Evolutionary conservation across 2,888 invertebrate genomes (phyloP), one percentile per base, ranked within the genome.

Genomic region (Tinea trinotella): DNA sequence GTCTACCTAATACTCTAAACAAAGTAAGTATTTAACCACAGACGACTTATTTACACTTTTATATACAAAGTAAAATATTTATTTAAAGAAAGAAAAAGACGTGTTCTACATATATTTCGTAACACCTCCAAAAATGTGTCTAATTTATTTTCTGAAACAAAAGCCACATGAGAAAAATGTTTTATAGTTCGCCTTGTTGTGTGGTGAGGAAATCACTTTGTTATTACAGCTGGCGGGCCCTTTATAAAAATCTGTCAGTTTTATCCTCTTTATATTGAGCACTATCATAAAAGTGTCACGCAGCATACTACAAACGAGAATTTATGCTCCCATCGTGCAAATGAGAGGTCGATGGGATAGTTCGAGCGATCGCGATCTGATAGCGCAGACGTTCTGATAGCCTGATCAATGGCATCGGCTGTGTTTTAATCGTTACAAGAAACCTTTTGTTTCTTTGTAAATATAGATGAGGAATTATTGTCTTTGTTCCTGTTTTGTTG

Each of bases 251-350:
- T 53, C 53, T 57, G 57, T 55, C 57, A 55, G 55, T 62, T 70
- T 71, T 68, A 71, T 73, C 67, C 69, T 61, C 61, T 71, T 67
- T 67, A 69, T 68, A 74, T 68, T 62, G 64, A 62, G 64, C 64
- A 66, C 69, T 72, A 80, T 81, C 80, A 82, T 84, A 83, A 84
- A 84, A 81, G 75, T 82, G 83, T 83, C 83, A 76, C 64, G 63
- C 64, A 71, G 65, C 49, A 65, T 70, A 68, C 68, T 72, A 67
- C 80, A 82, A 83, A 81, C 79, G 79, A 82, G 82, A 71, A 84
- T 82, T 76, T 79, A 84, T 69, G 70, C 65, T 58, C 60, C 62
- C 64, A 61, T 67, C 73, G 79, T 80, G 80, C 80, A 84, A 84
- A 83, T 83, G 80, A 83, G 76, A 66, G 67, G 62, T 60, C 70